A percentile compares a stretch with the other conserved stretches of the same genome.
Evolutionary conservation across 1,140 invertebrate genomes (phyloP).

Genomic region (Drosophila sp.): DNA sequence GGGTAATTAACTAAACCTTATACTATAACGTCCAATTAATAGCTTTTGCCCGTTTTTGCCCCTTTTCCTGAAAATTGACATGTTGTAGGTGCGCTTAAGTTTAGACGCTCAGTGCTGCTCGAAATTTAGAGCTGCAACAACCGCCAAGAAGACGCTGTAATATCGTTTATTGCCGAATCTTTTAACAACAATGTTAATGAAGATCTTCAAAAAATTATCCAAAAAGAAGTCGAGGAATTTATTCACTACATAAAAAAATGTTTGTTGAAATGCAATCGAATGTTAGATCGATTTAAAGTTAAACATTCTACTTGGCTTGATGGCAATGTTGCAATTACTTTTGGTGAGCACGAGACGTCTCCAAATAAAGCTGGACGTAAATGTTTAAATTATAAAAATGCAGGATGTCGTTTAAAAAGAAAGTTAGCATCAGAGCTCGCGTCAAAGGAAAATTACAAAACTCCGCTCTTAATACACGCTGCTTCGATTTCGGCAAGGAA

Average conservation of each 20-base stretch:
- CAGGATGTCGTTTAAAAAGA: no score
- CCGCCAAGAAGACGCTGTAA: background rate
- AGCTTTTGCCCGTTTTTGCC: no score
- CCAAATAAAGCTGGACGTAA: slow-evolving; percentile 1
- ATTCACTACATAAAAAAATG: background rate
- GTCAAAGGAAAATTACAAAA: slow-evolving; percentile 1
- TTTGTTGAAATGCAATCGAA: no score
- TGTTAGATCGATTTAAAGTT: slow-evolving; percentile 1
- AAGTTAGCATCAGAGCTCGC: background rate
- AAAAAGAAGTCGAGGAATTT: no score
- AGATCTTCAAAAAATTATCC: background rate
- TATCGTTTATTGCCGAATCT: background rate
- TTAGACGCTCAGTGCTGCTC: background rate
- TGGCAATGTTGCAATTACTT: background rate
- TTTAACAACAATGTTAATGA: background rate
- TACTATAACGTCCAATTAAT: no score
- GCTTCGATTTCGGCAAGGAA: slow-evolving; percentile 3
- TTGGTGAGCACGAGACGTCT: slow-evolving; percentile 4
- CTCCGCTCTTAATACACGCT: background rate
- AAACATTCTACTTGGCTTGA: slow-evolving; percentile 2
- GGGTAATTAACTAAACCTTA: no score
- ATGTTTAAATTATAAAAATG: background rate
- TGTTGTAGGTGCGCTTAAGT: no score
- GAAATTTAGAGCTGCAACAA: background rate
- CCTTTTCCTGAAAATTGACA: no score